Evolutionary conservation across 2,888 invertebrate species (phyloP).

Genomic region (Cremastinae sp.): DNA sequence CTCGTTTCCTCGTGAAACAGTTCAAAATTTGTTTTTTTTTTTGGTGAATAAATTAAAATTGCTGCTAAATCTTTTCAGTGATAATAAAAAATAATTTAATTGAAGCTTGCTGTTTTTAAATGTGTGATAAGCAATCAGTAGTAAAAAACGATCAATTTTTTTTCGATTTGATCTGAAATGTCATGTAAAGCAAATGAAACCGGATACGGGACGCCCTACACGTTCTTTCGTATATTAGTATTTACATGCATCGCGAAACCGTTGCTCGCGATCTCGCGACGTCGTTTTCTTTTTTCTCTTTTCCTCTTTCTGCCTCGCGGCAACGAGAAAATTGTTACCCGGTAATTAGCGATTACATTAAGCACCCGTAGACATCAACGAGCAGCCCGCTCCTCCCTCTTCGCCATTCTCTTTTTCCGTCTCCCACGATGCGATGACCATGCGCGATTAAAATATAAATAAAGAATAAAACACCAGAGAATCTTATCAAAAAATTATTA

Average conservation of each 20-base stretch:
- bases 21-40: no score
- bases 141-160: not conserved
- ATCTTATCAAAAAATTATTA: no score
- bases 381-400: slow-evolving; percentile 32
- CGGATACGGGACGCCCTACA: slow-evolving; percentile 46
- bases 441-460: slow-evolving; percentile 32
- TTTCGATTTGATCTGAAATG: slow-evolving; percentile 12
- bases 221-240: slow-evolving; percentile 43
- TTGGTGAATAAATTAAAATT: no score
- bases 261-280: slow-evolving; percentile 48
- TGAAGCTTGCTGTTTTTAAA: no score
- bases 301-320: slow-evolving; percentile 42
- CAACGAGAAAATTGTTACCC: slow-evolving; percentile 63
- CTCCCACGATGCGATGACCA: slow-evolving; percentile 33
- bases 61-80: no score
- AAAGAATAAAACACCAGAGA: not conserved
- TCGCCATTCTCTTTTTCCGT: slow-evolving; percentile 42
- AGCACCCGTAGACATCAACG: slow-evolving; percentile 44
- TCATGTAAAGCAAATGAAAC: slow-evolving; percentile 10
- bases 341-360: slow-evolving; percentile 69
- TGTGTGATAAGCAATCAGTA: not conserved
- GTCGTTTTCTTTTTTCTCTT: slow-evolving; percentile 21
- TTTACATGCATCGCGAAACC: slow-evolving; percentile 38
- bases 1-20: no score
- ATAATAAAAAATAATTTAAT: no score